Evolutionary conservation across 2,113 vertebrate genomes (phyloP).

Genomic region (Zapus hudsonius): DNA sequence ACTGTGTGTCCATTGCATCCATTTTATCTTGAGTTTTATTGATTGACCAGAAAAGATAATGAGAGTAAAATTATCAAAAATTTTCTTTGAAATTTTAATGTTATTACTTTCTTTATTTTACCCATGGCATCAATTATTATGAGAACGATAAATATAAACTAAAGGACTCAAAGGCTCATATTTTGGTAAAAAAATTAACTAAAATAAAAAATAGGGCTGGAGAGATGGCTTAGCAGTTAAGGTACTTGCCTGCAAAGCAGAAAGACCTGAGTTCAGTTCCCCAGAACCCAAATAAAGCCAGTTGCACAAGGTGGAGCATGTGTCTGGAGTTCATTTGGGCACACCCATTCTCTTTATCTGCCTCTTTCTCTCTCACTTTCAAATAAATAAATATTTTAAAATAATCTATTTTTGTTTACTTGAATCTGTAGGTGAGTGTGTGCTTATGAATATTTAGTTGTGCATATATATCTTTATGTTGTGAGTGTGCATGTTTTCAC

Average conservation of each 20-base stretch:
- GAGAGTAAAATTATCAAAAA: neutral
- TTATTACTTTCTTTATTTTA: constrained; percentile 19
- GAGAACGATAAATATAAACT: constrained; percentile 16
- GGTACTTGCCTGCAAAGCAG: no score
- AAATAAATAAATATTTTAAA: no score
- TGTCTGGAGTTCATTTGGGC: no score
- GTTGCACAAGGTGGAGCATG: no score
- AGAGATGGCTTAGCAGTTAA: no score
- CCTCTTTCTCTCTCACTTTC: no score
- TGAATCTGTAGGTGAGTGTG: neutral
- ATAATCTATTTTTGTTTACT: neutral
- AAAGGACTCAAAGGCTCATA: neutral
- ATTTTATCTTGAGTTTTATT: constrained; percentile 25
- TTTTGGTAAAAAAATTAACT: constrained; percentile 21
- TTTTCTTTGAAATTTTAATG: constrained; percentile 28
- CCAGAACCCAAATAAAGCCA: no score
- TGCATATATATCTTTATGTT: no score
- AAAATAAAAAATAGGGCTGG: no score
- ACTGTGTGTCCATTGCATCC: neutral
- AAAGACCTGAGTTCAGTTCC: no score
- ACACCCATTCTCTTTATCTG: no score
- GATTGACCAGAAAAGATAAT: constrained; percentile 16
- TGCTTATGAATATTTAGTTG: no score
- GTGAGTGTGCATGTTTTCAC: neutral
- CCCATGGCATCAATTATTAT: neutral